Evolutionary conservation across 2,888 invertebrate species (phyloP).

Genomic region (Cactoblastis cactorum): DNA sequence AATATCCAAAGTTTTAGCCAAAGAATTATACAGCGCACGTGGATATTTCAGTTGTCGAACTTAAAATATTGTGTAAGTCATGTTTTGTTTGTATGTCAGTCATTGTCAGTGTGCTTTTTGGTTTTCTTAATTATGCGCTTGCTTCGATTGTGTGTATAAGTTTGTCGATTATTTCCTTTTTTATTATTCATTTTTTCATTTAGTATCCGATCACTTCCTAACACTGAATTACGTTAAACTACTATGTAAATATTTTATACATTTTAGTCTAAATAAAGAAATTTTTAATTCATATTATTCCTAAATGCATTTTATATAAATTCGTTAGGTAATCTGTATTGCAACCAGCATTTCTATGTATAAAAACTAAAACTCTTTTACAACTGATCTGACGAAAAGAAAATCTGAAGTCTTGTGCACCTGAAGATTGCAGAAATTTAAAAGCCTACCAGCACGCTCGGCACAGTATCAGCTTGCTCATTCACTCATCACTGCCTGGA

Average conservation of each 20-base stretch:
- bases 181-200: slow-evolving; percentile 14
- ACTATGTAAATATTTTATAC: too few species aligned
- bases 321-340: not conserved
- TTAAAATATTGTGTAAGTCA: slow-evolving; percentile 75
- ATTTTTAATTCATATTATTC: too few species aligned
- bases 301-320: too few species aligned
- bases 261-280: too few species aligned
- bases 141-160: slow-evolving; percentile 53
- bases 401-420: not conserved
- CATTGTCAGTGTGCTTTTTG: slow-evolving; percentile 77
- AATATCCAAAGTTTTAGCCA: slow-evolving; percentile 72
- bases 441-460: slow-evolving; percentile 35
- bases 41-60: slow-evolving; percentile 71
- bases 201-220: slow-evolving; percentile 9
- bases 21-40: slow-evolving; percentile 56
- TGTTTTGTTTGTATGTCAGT: slow-evolving; percentile 77
- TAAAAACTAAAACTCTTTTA: not conserved
- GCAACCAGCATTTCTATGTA: too few species aligned
- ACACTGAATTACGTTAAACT: slow-evolving; percentile 14
- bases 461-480: slow-evolving; percentile 51
- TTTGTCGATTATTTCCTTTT: slow-evolving; percentile 28
- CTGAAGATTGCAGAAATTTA: slow-evolving; percentile 14
- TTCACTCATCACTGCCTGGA: slow-evolving; percentile 29
- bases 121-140: slow-evolving; percentile 64
- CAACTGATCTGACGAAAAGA: not conserved